Base-by-base conservation (phyloP, 2,888 invertebrate genomes). In the Patella caerulea region DNA sequence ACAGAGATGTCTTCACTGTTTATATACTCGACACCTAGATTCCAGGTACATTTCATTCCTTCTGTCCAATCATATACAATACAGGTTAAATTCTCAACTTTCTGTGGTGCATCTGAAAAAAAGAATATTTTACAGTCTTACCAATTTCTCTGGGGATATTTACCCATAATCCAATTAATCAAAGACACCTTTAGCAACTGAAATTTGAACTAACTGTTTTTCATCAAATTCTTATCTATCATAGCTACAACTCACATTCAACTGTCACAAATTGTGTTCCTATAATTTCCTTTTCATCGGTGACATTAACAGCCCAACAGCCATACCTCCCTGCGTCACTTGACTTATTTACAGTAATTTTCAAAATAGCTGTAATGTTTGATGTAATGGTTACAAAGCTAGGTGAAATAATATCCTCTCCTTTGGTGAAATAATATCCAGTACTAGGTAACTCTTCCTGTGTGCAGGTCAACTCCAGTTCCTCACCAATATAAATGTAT, bases 21-120 rank as follows among this genome's bases (percentile, higher is more conserved):
- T 24, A 65, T 14, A 65, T 65, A 65, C 19, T 65, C 65, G 24
- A 65, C 65, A 19, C 65, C 65, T 65, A 65, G 24, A 65, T 19
- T 24, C 65, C 65, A 65, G 19, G 19, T 2, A 65, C 65, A 65
- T 24, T 14, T 65, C 65, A 65, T 11, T 12, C 65, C 65, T 24
- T 65, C 24, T 17, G 65, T 65, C 65, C 65, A 65, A 65, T 65
- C 65, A 65, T 65, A 65, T 24, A 65, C 65, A 7, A 24, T 65
- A 65, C 65, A 65, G 14, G 65, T 65, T 24, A 65, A 9, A 15
- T 65, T 65, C 14, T 11, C 14, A 9, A 65, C 19, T 65, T 12
- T 3, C 14, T 24, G 19, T 12, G 65, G 65, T 15, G 19, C 19
- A 65, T 65, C 65, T 65, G 24, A 12, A 65, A 65, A 24, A 24